A percentile compares a stretch with the other conserved stretches of the same genome.
These are phyloP conservation scores for Macquaria australasica DNA, from an alignment of 2,113 vertebrate genomes.

Conservation along the genomic window DNA sequence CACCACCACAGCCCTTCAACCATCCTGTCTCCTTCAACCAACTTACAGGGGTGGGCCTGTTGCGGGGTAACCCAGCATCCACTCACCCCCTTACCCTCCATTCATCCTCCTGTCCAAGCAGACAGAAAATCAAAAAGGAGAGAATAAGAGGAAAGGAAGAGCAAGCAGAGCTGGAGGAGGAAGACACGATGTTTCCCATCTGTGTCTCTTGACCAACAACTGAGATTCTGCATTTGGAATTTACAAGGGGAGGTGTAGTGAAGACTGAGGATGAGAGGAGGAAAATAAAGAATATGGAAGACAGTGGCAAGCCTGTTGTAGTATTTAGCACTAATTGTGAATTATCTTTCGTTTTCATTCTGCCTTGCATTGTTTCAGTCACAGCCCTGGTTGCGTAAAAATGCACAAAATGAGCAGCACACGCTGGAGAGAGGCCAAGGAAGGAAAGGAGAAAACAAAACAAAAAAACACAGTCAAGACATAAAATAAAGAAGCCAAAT, in stretches of 20 bases:
- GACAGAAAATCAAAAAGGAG: slow-evolving; percentile 36
- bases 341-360: slow-evolving; percentile 51
- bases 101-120: slow-evolving; percentile 54
- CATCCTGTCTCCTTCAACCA: slow-evolving; percentile 51
- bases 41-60: slow-evolving; percentile 27
- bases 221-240: slow-evolving; percentile 47
- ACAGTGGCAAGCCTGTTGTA: slow-evolving; percentile 56
- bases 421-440: slow-evolving; percentile 5
- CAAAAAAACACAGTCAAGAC: neutral
- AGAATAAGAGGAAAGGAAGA: slow-evolving; percentile 20
- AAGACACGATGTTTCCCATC: neutral
- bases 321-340: slow-evolving; percentile 73
- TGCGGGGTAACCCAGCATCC: slow-evolving; percentile 30
- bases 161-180: slow-evolving; percentile 23
- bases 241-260: neutral
- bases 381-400: slow-evolving; percentile 46
- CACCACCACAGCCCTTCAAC: slow-evolving; percentile 49
- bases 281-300: slow-evolving; percentile 38
- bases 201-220: slow-evolving; percentile 35
- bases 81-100: slow-evolving; percentile 35
- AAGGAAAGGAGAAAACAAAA: slow-evolving; percentile 18
- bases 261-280: slow-evolving; percentile 40
- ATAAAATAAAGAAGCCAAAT: slow-evolving; percentile 16
- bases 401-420: slow-evolving; percentile 55
- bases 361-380: slow-evolving; percentile 63